A percentile compares a stretch with the other conserved stretches of the same genome.
Conservation (phyloP, 2,888 invertebrate species). For the Embidobia sp. region DNA sequence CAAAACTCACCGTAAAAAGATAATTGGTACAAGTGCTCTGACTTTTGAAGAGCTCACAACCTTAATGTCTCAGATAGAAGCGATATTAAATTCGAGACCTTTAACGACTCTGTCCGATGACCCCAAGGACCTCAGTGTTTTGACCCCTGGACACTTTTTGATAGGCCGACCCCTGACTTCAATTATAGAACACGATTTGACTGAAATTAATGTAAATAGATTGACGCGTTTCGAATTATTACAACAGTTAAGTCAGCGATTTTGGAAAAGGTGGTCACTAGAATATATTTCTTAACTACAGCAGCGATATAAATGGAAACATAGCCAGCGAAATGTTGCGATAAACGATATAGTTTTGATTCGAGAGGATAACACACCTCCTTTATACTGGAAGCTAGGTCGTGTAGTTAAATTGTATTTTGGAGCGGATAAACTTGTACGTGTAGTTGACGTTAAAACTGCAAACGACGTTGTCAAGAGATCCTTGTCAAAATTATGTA, state of each 20-base stretch:
- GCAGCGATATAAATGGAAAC: constrained; percentile 19
- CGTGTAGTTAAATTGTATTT: too few species aligned
- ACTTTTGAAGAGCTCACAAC: constrained; percentile 66
- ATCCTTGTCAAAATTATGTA: too few species aligned
- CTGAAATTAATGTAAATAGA: constrained; percentile 21
- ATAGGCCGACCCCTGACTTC: constrained; percentile 38
- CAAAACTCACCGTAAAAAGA: neutral
- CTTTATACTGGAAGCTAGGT: too few species aligned
- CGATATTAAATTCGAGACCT: constrained; percentile 55
- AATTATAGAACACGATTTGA: constrained; percentile 25
- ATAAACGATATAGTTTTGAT: too few species aligned
- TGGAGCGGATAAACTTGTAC: too few species aligned
- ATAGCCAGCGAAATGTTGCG: too few species aligned
- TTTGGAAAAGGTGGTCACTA: constrained; percentile 63
- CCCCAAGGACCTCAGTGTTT: constrained; percentile 36
- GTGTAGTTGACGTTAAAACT: too few species aligned
- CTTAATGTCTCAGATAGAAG: constrained; percentile 38
- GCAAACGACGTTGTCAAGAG: too few species aligned
- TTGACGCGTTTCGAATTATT: constrained; percentile 49
- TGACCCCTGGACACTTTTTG: constrained; percentile 52
- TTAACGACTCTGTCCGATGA: constrained; percentile 48
- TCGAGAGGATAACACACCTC: too few species aligned
- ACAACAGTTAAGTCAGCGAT: constrained; percentile 44
- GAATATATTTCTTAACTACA: constrained; percentile 5
- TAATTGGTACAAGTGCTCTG: constrained; percentile 4